phyloP scores from a whole-genome alignment of 2,888 invertebrate genomes.

The Polydrusus cervinus region DNA sequence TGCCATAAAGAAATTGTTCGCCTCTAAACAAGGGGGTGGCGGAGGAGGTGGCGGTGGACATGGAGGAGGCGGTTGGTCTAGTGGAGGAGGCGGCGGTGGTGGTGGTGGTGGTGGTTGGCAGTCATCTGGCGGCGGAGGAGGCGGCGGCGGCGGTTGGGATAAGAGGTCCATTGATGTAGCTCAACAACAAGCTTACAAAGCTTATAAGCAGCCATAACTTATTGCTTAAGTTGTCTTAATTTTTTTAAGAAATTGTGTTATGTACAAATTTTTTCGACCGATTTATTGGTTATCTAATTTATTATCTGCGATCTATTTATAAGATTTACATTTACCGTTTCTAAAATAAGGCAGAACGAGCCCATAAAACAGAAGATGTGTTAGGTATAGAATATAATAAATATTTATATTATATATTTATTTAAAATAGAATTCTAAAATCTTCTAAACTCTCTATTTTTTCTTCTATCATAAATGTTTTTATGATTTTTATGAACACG shows the following conservation, averaged over 20 bases:
- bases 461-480: not conserved
- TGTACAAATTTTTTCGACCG: slow-evolving; percentile 62
- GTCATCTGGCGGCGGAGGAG: slow-evolving; percentile 59
- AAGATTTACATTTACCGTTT: slow-evolving; percentile 6
- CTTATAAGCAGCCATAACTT: slow-evolving; percentile 72
- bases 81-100: slow-evolving; percentile 67
- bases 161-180: slow-evolving; percentile 77
- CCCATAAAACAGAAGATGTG: not conserved
- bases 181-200: slow-evolving; percentile 83
- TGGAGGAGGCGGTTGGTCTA: slow-evolving; percentile 67
- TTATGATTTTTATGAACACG: no score
- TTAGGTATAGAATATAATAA: no score
- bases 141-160: slow-evolving; percentile 78
- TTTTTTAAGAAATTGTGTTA: slow-evolving; percentile 50
- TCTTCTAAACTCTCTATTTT: not conserved
- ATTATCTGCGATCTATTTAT: slow-evolving; percentile 7
- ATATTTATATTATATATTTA: no score
- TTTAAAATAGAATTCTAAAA: no score
- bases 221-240: slow-evolving; percentile 46
- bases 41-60: slow-evolving; percentile 62
- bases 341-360: not conserved
- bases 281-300: slow-evolving; percentile 60
- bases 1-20: slow-evolving; percentile 86
- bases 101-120: slow-evolving; percentile 65
- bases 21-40: slow-evolving; percentile 77